Evolutionary conservation across 2,113 vertebrate species (phyloP).

Genomic region (Poeciliopsis retropinna): DNA sequence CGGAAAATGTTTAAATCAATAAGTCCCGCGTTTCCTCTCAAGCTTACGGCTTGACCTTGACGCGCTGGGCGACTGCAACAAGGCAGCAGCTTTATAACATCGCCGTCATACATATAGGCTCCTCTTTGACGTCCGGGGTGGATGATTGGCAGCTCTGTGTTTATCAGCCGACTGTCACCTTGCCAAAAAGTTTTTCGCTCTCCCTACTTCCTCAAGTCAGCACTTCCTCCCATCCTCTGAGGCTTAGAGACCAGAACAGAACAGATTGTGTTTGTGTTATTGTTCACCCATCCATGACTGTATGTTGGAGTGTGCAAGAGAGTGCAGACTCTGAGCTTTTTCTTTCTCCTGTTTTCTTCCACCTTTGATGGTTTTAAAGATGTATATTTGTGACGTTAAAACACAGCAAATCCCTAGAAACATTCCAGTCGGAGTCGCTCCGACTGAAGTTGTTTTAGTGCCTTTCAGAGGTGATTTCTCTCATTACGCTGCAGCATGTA

Average conservation of each 20-base stretch:
- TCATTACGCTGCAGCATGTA: constrained; percentile 52
- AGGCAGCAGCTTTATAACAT: constrained; percentile 4
- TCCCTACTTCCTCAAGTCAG: constrained; percentile 17
- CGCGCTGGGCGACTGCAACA: constrained; percentile 3
- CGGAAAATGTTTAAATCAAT: constrained; percentile 69
- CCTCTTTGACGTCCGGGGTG: neutral
- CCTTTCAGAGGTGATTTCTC: constrained; percentile 49
- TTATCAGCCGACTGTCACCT: constrained; percentile 43
- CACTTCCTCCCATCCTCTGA: constrained; percentile 15
- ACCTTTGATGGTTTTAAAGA: neutral
- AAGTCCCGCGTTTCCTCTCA: constrained; percentile 43
- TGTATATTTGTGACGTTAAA: constrained; percentile 9
- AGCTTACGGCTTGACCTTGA: constrained; percentile 60
- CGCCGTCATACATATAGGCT: constrained; percentile 9
- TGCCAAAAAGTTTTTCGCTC: constrained; percentile 17
- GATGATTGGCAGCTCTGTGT: constrained; percentile 21
- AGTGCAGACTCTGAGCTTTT: constrained; percentile 1
- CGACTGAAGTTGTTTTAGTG: constrained; percentile 37
- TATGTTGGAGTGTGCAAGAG: constrained; percentile 4
- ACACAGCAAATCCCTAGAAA: constrained; percentile 31
- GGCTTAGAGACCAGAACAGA: constrained; percentile 37
- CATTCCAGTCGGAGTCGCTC: constrained; percentile 43
- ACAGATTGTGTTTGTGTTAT: constrained; percentile 42
- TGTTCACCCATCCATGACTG: constrained; percentile 27
- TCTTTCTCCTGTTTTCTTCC: neutral